Base-by-base conservation (phyloP, 2,888 invertebrate species). In the Neelides folsomi region DNA sequence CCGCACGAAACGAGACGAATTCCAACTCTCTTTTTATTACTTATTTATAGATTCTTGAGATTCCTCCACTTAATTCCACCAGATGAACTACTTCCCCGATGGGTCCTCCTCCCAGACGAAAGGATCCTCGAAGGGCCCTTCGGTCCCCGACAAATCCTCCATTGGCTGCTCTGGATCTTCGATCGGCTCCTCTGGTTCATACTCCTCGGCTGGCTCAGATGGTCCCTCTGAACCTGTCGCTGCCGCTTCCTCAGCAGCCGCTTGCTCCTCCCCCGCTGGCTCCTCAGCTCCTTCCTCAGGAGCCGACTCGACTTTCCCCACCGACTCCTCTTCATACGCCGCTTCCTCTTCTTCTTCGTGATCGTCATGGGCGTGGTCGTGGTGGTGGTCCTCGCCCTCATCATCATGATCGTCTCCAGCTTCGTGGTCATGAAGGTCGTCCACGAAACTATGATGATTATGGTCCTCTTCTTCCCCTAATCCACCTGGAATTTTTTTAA, bases 401-500 rank as follows among this genome's bases (percentile, higher is more conserved):
- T 42, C 42, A 6, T 42, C 42, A 10, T 43, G 27, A 27, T 27
- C 27, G 27, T 27, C 27, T 7, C 27, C 34, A 4, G 4, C 27
- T 18, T 36, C 18, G 36, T 47, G 16, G 9, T 47, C 38, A 9
- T 47, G 18, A 10, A 39, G 20, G 15, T 48, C 40, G 35, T 49
- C 42, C 7, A 35, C 42, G 6, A 38, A 19, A n/a, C 39, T 12
- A 1, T 12, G 34, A 9, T 40, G 42, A 34, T 43, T 36, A 16
- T 49, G 20, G 8, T 36, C 50, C 18, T 50, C 43, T 10, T 50
- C 50, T 20, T 27, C 44, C 43, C 50, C 12, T 44, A 27, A 10
- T 43, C 50, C 12, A 9, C 43, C 35, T 19, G 16, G 34, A 36
- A 43, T 18, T 43, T 43, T 18, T 43, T 39, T 39, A 10, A 15